These are phyloP conservation scores for Staurois parvus DNA, from an alignment of 2,797 vertebrate species.

Conservation along the genomic window DNA sequence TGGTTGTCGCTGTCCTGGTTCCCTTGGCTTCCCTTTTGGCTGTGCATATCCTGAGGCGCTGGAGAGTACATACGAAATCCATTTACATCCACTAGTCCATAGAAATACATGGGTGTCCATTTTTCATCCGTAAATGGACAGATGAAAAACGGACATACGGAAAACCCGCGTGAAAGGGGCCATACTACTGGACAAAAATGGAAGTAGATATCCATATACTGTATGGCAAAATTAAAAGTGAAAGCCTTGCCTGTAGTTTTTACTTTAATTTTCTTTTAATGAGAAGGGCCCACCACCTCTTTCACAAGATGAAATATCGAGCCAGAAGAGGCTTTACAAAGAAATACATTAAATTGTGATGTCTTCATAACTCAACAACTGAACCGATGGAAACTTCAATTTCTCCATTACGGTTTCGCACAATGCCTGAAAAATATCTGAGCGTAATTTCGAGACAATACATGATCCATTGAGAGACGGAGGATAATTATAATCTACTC, in stretches of 20 bases:
- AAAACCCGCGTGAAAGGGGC: too few relatives aligned
- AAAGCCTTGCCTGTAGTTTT: not conserved
- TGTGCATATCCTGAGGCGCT: too few relatives aligned
- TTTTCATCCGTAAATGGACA: too few relatives aligned
- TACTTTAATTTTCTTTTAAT: not conserved
- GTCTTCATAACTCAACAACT: constrained; percentile 39
- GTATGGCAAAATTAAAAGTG: not conserved
- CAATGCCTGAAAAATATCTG: constrained; percentile 52
- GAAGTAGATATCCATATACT: too few relatives aligned
- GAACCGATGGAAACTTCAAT: constrained; percentile 26
- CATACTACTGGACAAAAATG: too few relatives aligned
- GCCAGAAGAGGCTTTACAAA: not conserved
- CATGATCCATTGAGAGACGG: constrained; percentile 67
- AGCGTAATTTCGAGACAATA: constrained; percentile 64
- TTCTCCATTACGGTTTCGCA: constrained; percentile 43
- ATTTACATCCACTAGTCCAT: too few relatives aligned
- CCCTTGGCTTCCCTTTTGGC: too few relatives aligned
- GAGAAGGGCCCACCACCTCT: not conserved
- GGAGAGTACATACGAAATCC: too few relatives aligned
- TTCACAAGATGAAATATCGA: not conserved
- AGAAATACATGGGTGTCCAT: too few relatives aligned
- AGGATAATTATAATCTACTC: constrained; percentile 75
- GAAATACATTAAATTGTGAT: constrained; percentile 1
- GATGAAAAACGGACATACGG: too few relatives aligned
- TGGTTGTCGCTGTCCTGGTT: too few relatives aligned